Evolutionary conservation across 2,888 invertebrate species (phyloP).

Genomic region (Ferrisia virgata): DNA sequence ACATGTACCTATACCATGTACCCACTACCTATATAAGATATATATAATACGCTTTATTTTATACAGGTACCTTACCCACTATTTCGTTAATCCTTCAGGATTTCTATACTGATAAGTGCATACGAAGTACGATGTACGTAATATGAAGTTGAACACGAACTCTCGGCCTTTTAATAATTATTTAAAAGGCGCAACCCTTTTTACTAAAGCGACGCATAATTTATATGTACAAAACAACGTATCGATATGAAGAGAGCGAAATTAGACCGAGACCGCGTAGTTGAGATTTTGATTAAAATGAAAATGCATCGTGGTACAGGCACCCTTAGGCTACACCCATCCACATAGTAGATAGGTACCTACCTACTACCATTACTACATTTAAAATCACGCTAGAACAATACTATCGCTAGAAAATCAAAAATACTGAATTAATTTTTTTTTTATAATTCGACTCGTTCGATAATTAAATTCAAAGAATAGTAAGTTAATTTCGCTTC

Average conservation of each 20-base stretch:
- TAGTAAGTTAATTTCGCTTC: neutral
- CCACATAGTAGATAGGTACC: no score
- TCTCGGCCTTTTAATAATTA: slow-evolving; percentile 1
- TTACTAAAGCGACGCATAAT: neutral
- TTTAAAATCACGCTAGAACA: neutral
- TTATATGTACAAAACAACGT: neutral
- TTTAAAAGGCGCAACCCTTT: slow-evolving; percentile 13
- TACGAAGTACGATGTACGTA: neutral
- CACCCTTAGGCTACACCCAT: neutral
- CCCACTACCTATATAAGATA: neutral
- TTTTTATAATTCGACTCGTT: slow-evolving; percentile 9
- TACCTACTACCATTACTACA: neutral
- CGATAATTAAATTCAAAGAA: slow-evolving; percentile 23
- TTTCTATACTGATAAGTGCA: neutral
- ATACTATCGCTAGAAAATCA: slow-evolving; percentile 11
- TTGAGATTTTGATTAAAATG: neutral
- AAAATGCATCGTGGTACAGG: neutral
- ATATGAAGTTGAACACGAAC: neutral
- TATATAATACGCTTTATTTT: neutral
- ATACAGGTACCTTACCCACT: no score
- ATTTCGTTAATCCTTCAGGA: neutral
- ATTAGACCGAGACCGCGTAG: no score
- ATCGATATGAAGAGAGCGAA: no score
- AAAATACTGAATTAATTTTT: slow-evolving; percentile 25
- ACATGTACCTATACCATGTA: neutral